Evolutionary conservation across 30 jellyfish, hydroid and myxozoan species (phyloP).

Genomic region (Aurelia aurita complex sp. Pacific): DNA sequence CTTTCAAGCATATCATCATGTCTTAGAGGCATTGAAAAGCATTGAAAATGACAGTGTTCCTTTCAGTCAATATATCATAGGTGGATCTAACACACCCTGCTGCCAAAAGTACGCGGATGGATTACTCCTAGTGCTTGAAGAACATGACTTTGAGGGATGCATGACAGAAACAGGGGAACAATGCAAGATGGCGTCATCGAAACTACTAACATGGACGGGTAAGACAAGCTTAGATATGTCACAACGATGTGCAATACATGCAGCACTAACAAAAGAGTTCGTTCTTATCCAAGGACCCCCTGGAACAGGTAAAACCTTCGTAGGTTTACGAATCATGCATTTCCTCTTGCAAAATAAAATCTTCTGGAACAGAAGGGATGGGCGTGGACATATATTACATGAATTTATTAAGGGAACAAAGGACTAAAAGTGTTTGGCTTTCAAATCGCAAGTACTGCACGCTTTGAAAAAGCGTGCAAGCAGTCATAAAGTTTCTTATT

Average conservation of each 20-base stretch:
- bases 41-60: constrained; percentile 43
- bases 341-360: constrained; percentile 43
- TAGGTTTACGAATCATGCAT: constrained; percentile 69
- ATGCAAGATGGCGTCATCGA: not conserved
- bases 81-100: not conserved
- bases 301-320: constrained; percentile 86
- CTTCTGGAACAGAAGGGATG: constrained; percentile 19
- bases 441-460: too few relatives aligned
- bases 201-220: not conserved
- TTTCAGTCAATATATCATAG: constrained; percentile 38
- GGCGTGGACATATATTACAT: too few relatives aligned
- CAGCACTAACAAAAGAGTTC: constrained; percentile 44
- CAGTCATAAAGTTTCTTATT: too few relatives aligned
- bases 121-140: not conserved
- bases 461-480: too few relatives aligned
- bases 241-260: constrained; percentile 33
- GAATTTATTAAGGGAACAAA: too few relatives aligned
- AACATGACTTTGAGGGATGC: constrained; percentile 3
- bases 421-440: too few relatives aligned
- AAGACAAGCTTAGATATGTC: not conserved
- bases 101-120: constrained; percentile 16
- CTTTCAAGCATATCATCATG: constrained; percentile 75
- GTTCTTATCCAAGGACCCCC: constrained; percentile 92
- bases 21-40: constrained; percentile 42
- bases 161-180: not conserved